Evolutionary conservation across 2,888 invertebrate genomes (phyloP), one percentile per base, ranked within the genome.

Genomic region (Leptothorax acervorum): DNA sequence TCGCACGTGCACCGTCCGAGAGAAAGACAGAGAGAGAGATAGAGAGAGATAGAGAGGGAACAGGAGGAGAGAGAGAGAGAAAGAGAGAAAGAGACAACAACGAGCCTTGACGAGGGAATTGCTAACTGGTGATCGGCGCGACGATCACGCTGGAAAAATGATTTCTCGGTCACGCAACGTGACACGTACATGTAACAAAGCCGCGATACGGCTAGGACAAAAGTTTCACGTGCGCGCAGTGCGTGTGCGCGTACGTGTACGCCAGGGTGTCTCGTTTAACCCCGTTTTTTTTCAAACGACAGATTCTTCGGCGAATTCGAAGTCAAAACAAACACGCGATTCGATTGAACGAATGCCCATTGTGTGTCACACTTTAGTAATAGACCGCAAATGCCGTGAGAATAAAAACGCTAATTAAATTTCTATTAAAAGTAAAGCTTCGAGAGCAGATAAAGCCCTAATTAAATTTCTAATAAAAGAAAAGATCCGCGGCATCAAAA

Each of bases 31-130:
- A 81, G 51, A 81, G 23, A 76, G 53, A 42, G 18, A 42, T n/a
- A 15, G 31, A 42, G 15, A 62, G 23, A 78, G 39, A 62, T 8
- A 39, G 11, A 60, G 39, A 71, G 48, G 31, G 70, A 15, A 48
- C 4, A 4, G 8, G 15, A 1, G 35, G 8, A 28, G 18, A 6
- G 6, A 39, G 28, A 12, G 12, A 48, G 6, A 57, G n/a, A 39
- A 35, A 42, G 53, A 68, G 31, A 42, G 28, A 31, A 15, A 31
- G 4, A 31, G 28, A 82, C 12, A 82, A 45, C 53, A 66, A 79
- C 70, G 48, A 79, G 79, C 79, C 70, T 79, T 79, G 79, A 79
- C 57, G 79, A 79, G 70, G 79, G 70, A 70, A 79, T 79, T 70
- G 70, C 70, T 79, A 79, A 79, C 70, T 23, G 79, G 79, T 79